These are phyloP conservation scores for Hirudinaria manillensis DNA, from an alignment of 2,888 invertebrate genomes.

Conservation along the genomic window DNA sequence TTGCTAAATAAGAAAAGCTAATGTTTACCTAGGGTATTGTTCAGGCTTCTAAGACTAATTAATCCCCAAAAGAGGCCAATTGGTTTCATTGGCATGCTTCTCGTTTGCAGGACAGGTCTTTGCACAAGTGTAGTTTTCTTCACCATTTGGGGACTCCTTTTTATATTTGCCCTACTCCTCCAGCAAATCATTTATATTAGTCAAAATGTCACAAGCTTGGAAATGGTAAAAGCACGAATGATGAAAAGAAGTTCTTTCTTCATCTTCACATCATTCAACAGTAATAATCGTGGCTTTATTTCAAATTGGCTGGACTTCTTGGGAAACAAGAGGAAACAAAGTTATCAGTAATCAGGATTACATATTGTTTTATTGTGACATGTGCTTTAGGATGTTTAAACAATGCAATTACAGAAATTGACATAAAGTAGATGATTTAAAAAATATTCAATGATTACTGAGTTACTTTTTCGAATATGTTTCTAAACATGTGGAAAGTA, in stretches of 20 bases:
- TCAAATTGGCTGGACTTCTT: conserved; percentile 47
- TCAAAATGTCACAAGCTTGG: conserved; percentile 51
- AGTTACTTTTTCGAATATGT: too few species aligned
- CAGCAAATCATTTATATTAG: conserved; percentile 49
- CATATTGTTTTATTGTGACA: too few species aligned
- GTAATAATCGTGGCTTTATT: conserved; percentile 46
- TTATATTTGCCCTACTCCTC: conserved; percentile 45
- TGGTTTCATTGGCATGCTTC: neutral
- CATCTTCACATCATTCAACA: conserved; percentile 43
- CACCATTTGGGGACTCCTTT: conserved; percentile 40
- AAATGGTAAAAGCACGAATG: conserved; percentile 44
- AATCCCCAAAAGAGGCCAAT: neutral
- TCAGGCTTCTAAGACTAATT: too few species aligned
- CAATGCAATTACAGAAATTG: too few species aligned
- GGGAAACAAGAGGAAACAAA: conserved; percentile 24
- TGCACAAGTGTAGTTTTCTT: conserved; percentile 47
- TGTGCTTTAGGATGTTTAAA: too few species aligned
- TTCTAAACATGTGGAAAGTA: too few species aligned
- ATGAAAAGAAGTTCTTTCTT: conserved; percentile 38
- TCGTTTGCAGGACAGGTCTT: conserved; percentile 45
- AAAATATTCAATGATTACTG: too few species aligned
- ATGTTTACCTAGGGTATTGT: too few species aligned
- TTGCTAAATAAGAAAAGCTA: too few species aligned
- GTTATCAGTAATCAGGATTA: conserved; percentile 10
- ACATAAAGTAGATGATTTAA: too few species aligned